Evolutionary conservation across 2,888 invertebrate genomes (phyloP).

Genomic region (Pantelozetes paolii): DNA sequence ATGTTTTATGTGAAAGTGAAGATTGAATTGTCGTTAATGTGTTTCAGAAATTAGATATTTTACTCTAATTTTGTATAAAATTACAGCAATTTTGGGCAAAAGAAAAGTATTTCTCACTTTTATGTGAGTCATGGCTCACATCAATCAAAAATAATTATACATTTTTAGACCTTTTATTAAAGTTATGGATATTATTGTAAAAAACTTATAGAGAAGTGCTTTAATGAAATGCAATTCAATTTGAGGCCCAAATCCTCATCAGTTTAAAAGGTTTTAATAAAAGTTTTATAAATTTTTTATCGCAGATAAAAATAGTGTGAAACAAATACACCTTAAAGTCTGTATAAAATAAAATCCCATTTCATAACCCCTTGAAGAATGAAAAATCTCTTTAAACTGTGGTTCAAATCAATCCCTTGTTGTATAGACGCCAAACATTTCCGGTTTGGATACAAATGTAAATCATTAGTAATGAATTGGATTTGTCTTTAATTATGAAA

Average conservation of each 20-base stretch:
- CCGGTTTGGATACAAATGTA: neutral
- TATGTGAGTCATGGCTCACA: neutral
- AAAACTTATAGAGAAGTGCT: constrained; percentile 9
- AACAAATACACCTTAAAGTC: too few species aligned
- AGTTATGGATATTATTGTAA: neutral
- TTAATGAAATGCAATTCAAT: constrained; percentile 18
- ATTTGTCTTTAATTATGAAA: neutral
- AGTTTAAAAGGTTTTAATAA: too few species aligned
- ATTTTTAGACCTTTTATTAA: neutral
- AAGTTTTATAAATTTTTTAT: neutral
- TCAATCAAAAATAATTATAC: constrained; percentile 29
- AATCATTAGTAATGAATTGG: neutral
- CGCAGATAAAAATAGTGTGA: neutral
- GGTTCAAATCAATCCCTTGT: too few species aligned
- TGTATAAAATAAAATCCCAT: too few species aligned
- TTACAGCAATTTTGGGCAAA: constrained; percentile 5
- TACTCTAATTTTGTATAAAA: neutral
- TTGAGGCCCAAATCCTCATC: neutral
- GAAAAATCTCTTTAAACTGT: too few species aligned
- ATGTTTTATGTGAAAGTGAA: too few species aligned
- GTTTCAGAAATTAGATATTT: constrained; percentile 7
- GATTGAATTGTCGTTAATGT: neutral
- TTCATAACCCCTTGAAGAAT: too few species aligned
- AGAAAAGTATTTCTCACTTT: neutral
- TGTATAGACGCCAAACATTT: neutral